Conservation (phyloP, 1,140 invertebrate species). For the Drosophila arawakana region DNA sequence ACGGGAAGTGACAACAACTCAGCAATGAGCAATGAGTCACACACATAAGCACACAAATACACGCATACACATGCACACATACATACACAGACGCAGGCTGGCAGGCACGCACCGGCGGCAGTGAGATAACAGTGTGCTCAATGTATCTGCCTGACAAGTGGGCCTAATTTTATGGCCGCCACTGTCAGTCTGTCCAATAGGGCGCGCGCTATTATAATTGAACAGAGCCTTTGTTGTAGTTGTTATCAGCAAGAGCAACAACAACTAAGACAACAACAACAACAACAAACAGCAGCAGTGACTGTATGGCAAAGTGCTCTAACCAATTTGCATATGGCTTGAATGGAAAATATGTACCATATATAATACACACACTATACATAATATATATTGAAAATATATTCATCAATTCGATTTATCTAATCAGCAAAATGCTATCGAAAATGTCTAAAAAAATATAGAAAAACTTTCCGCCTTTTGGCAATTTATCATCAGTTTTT, state of each 20-base stretch:
- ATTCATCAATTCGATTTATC: constrained; percentile 68
- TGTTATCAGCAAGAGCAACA: constrained; percentile 55
- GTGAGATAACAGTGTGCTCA: constrained; percentile 32
- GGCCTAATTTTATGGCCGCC: constrained; percentile 59
- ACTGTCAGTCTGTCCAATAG: constrained; percentile 65
- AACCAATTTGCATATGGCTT: constrained; percentile 77
- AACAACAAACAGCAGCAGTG: constrained; percentile 39
- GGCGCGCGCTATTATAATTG: constrained; percentile 52
- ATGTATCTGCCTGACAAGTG: constrained; percentile 31
- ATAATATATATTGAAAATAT: constrained; percentile 28
- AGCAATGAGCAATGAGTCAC: constrained; percentile 43
- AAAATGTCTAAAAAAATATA: constrained; percentile 27
- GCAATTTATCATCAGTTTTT: constrained; percentile 43
- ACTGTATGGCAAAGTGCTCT: constrained; percentile 47
- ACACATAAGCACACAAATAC: constrained; percentile 31
- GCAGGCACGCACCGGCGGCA: constrained; percentile 40
- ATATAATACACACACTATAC: constrained; percentile 1
- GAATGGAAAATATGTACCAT: constrained; percentile 42
- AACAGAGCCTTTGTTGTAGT: constrained; percentile 53
- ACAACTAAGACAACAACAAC: constrained; percentile 34
- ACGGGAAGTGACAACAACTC: constrained; percentile 50
- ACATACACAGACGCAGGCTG: background rate
- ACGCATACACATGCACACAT: constrained; percentile 27
- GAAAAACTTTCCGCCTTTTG: constrained; percentile 33
- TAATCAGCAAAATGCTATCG: constrained; percentile 57